These are phyloP conservation scores for Hapalemur alaotrensis DNA, from an alignment of 2,797 vertebrate genomes.

Conservation along the genomic window DNA sequence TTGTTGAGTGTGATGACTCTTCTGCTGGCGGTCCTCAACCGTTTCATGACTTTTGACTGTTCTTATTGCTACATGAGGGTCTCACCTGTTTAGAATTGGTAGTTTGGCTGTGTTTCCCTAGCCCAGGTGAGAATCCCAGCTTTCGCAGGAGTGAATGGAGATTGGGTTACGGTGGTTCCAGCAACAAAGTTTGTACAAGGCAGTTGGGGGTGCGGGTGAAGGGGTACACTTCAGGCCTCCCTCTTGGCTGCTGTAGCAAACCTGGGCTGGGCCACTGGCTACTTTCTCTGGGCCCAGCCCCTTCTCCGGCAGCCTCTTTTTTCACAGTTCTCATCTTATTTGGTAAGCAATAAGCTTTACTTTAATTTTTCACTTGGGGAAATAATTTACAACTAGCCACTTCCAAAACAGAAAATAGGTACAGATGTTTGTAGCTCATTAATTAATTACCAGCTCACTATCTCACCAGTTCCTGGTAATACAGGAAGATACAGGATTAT, in stretches of 20 bases:
- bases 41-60: background rate
- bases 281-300: background rate
- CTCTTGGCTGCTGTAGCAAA: background rate
- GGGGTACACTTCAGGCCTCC: background rate
- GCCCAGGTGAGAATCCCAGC: background rate
- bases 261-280: fast-evolving
- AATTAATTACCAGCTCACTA: background rate
- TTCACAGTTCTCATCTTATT: background rate
- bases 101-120: background rate
- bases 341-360: background rate
- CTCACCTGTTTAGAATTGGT: background rate
- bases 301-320: background rate
- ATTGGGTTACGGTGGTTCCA: background rate
- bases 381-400: background rate
- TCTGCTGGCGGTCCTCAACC: background rate
- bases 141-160: background rate
- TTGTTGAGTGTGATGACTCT: background rate
- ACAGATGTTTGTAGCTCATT: background rate
- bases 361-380: background rate
- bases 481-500: background rate
- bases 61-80: background rate
- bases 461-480: background rate
- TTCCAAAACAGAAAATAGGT: background rate
- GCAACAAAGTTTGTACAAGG: background rate
- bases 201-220: background rate